A percentile compares a stretch with the other conserved stretches of the same genome.
Conservation (phyloP, 1,140 invertebrate species). For the Neodiprion pinetum region DNA sequence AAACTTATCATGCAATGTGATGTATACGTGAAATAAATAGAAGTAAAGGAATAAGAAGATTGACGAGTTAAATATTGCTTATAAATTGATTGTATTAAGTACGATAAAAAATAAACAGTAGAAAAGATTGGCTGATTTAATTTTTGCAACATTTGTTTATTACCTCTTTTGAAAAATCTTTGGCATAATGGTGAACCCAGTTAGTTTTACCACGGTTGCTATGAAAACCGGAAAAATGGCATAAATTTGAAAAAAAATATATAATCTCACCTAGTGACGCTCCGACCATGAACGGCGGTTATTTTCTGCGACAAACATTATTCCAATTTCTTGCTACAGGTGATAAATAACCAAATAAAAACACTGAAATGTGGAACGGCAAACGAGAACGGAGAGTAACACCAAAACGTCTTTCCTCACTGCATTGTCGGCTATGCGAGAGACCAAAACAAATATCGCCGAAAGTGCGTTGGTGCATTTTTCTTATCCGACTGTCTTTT, state of each 20-base stretch:
- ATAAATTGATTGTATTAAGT: too few species aligned
- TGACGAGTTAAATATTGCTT: too few species aligned
- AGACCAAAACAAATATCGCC: slow-evolving; percentile 34
- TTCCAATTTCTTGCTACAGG: not conserved
- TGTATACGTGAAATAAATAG: too few species aligned
- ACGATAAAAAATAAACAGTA: too few species aligned
- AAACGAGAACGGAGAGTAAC: slow-evolving; percentile 34
- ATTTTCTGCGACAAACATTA: not conserved
- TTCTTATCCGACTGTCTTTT: too few species aligned
- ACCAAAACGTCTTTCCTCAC: slow-evolving; percentile 35
- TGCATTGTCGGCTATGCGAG: slow-evolving; percentile 33
- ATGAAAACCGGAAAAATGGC: too few species aligned
- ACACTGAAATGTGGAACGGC: slow-evolving; percentile 37
- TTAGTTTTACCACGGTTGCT: too few species aligned
- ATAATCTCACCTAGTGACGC: not conserved
- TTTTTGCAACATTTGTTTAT: too few species aligned
- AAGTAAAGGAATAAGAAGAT: too few species aligned
- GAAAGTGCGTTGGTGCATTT: not conserved
- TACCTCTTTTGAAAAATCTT: too few species aligned
- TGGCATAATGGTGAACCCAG: too few species aligned
- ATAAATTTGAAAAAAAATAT: not conserved
- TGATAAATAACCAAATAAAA: slow-evolving; percentile 32
- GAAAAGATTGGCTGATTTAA: not conserved
- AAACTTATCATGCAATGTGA: too few species aligned
- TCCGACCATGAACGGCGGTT: not conserved